Evolutionary conservation across 1,140 invertebrate species (phyloP), one percentile per base, ranked within the genome.

Genomic region (Lordiphosa clarofinis): DNA sequence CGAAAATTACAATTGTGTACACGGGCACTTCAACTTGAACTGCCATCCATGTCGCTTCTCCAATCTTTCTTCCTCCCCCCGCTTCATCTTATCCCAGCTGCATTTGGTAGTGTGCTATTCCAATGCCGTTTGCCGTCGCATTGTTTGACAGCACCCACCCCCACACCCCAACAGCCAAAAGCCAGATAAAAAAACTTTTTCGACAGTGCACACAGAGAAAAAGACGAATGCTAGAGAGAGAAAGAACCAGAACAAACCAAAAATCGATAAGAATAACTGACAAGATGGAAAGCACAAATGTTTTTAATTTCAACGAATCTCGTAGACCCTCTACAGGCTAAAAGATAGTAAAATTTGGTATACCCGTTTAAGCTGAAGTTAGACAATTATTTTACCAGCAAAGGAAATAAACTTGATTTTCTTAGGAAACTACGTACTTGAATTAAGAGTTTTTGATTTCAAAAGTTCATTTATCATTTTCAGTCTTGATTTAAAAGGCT

Each of bases 1-100:
- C 61, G 67, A 68, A 79, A 79, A 82, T 82, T 79, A 82, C 76
- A 71, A 75, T 70, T 82, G 62, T 82, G 67, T 81, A 76, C 73
- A 76, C 57, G 68, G 46, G 53, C 55, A 76, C 76, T 81, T 81
- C 78, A 81, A 71, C 72, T 68, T 76, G 78, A 81, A 81, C 63
- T 82, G 72, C 28, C 28, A 31, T 31, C 28, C 28, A 31, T 31
- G 28, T 57, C 75, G 64, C 58, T 54, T 46, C 39, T 50, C 33
- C 56, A 49, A 40, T 24, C 21, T 6, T 24, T 5, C 21, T 4
- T 21, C 21, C 21, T 68, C 44, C 40, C 37, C 40, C 43, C 36
- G 43, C 39, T 46, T 31, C 38, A 49, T 35, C 50, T 47, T 33
- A 8, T 36, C 46, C 43, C 59, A 56, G 37, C 56, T 75, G 75